These are phyloP conservation scores for Julus scanicus DNA, from an alignment of 2,888 invertebrate genomes.

Conservation along the genomic window DNA sequence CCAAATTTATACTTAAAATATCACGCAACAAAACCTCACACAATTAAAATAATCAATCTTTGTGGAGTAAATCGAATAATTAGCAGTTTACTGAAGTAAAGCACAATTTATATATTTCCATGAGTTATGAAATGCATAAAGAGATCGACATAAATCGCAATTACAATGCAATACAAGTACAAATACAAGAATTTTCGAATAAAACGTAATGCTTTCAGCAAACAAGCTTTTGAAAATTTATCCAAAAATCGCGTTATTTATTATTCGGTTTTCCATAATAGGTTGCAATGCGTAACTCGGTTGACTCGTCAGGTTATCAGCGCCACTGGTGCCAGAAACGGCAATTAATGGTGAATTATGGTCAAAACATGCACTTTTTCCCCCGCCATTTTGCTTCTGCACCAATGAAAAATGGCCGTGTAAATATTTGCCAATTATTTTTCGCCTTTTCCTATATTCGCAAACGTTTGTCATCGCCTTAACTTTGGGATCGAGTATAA, in stretches of 20 bases:
- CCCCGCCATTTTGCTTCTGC: not conserved
- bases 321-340: not conserved
- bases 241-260: slow-evolving; percentile 23
- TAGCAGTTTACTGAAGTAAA: not conserved
- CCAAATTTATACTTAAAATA: not conserved
- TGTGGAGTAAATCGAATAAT: not conserved
- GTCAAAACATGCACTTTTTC: not conserved
- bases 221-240: slow-evolving; percentile 22
- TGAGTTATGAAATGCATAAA: not conserved
- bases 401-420: slow-evolving; percentile 3
- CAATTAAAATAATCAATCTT: not conserved
- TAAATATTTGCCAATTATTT: slow-evolving; percentile 30
- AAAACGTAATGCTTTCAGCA: not conserved
- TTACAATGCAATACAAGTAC: not conserved
- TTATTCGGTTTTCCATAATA: not conserved
- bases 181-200: not conserved
- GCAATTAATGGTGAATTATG: not conserved
- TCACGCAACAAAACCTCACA: not conserved
- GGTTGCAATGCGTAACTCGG: not conserved
- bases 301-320: not conserved
- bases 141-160: slow-evolving; percentile 6
- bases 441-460: slow-evolving; percentile 7
- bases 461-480: slow-evolving; percentile 12
- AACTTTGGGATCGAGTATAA: slow-evolving; percentile 11
- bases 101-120: not conserved